Evolutionary conservation across 1,140 invertebrate genomes (phyloP).

Genomic region (Pseudomyrmex gracilis): DNA sequence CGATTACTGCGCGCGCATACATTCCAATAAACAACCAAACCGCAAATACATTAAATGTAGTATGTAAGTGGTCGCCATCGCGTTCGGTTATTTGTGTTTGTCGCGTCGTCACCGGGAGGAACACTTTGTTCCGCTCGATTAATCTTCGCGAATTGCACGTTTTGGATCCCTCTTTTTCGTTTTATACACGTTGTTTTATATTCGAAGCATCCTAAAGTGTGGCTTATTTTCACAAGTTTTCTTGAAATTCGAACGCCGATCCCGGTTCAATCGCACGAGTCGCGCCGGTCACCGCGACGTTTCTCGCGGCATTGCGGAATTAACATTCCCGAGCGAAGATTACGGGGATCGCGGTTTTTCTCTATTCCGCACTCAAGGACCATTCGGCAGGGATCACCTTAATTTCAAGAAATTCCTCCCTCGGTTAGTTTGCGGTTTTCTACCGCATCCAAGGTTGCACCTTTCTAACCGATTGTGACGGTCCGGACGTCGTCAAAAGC

Average conservation of each 20-base stretch:
- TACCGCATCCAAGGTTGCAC: conserved; percentile 68
- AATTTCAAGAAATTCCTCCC: conserved; percentile 69
- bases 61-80: conserved; percentile 20
- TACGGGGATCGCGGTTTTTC: conserved; percentile 69
- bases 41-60: conserved; percentile 22
- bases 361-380: conserved; percentile 68
- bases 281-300: neutral
- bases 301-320: conserved; percentile 36
- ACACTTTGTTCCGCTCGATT: conserved; percentile 50
- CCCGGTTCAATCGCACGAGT: neutral
- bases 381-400: conserved; percentile 53
- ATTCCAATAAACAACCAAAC: neutral
- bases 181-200: conserved; percentile 33
- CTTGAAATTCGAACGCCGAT: neutral
- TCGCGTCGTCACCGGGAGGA: neutral
- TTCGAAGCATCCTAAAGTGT: conserved; percentile 12
- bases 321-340: conserved; percentile 67
- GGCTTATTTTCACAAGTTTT: neutral
- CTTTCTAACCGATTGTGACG: conserved; percentile 61
- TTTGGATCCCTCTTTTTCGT: conserved; percentile 31
- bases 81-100: conserved; percentile 57
- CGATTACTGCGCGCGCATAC: neutral
- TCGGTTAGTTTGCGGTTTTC: conserved; percentile 69
- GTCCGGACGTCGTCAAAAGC: neutral
- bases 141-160: conserved; percentile 47